phyloP scores from a whole-genome alignment of 2,113 vertebrate genomes.

The Coreoperca whiteheadi region DNA sequence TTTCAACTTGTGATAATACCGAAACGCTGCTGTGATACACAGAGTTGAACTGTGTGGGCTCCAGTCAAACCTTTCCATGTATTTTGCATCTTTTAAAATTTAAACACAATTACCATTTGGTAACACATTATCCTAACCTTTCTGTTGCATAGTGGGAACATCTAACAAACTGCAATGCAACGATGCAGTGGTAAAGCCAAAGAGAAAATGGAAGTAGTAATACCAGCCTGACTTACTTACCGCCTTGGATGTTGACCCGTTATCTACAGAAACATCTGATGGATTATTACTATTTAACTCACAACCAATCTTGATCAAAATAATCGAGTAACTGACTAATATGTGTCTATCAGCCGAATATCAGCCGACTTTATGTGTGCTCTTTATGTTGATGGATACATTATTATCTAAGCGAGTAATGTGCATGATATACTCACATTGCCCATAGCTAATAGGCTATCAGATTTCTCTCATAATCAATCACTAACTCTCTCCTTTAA shows the following conservation, averaged over 20 bases:
- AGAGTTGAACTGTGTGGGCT: background rate
- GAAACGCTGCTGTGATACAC: too few species aligned
- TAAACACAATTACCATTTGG: background rate
- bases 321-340: background rate
- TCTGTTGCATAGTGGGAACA: background rate
- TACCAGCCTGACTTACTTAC: background rate
- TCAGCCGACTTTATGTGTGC: slow-evolving; percentile 7
- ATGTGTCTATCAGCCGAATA: background rate
- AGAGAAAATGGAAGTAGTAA: background rate
- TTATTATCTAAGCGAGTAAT: background rate
- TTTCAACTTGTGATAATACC: background rate
- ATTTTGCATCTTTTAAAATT: background rate
- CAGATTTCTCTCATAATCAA: slow-evolving; percentile 54
- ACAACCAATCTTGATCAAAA: background rate
- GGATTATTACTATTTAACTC: background rate
- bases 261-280: background rate
- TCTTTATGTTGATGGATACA: slow-evolving; percentile 12
- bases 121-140: background rate
- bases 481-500: slow-evolving; percentile 40
- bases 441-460: slow-evolving; percentile 35
- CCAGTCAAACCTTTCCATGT: background rate
- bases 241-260: background rate
- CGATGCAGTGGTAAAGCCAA: background rate
- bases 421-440: slow-evolving; percentile 8
- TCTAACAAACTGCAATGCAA: background rate